These are phyloP conservation scores for Oceanites oceanicus DNA, from an alignment of 2,113 vertebrate species.

Conservation along the genomic window DNA sequence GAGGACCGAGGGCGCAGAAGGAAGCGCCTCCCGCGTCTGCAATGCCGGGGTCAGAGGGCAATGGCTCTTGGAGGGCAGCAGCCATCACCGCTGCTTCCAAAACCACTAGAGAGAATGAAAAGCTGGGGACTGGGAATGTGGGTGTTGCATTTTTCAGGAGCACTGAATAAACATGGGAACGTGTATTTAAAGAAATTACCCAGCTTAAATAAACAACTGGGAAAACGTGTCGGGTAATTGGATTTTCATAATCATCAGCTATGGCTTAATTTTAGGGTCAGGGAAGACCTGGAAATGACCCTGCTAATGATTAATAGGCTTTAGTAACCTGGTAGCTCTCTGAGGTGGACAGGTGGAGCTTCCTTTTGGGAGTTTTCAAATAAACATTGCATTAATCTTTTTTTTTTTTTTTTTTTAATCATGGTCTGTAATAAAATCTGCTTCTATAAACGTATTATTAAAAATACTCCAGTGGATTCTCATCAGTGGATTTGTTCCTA, in stretches of 20 bases:
- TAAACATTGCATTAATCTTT: background rate
- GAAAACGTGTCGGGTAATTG: background rate
- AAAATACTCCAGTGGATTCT: background rate
- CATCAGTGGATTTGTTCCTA: background rate
- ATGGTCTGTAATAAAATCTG: background rate
- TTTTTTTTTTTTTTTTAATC: background rate
- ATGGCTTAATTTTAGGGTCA: constrained; percentile 63
- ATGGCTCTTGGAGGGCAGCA: background rate
- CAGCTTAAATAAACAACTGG: constrained; percentile 63
- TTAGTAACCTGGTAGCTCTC: background rate
- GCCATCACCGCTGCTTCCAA: background rate
- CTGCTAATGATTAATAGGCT: constrained; percentile 31
- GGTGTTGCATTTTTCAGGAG: constrained; percentile 44
- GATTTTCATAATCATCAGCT: constrained; percentile 40
- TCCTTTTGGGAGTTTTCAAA: constrained; percentile 30
- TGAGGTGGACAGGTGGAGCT: constrained; percentile 45
- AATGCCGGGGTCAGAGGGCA: constrained; percentile 47
- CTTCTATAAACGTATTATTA: background rate
- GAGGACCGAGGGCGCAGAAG: background rate
- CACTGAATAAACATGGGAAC: constrained; percentile 64
- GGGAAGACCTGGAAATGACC: constrained; percentile 33
- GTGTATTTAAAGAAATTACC: constrained; percentile 69
- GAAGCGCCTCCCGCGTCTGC: constrained; percentile 55
- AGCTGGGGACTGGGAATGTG: background rate
- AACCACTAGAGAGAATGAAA: background rate